Evolutionary conservation across 2,888 invertebrate species (phyloP), one percentile per base, ranked within the genome.

Genomic region (Vanessa cardui): DNA sequence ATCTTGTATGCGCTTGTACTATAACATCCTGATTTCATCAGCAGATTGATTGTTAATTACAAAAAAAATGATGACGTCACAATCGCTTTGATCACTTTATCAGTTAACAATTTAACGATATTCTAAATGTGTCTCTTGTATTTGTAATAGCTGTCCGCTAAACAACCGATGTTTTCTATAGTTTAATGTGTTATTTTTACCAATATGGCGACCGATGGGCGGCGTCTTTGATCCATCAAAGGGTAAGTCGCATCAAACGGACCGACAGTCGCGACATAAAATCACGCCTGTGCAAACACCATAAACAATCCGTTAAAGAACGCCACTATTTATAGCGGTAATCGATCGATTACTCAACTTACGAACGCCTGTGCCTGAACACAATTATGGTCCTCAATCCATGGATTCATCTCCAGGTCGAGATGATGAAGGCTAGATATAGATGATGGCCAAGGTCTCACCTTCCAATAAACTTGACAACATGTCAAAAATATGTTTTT

Each of bases 181-280:
- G 78, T 83, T 82, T 86, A 83, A 88, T 88, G 87, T 89, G 89
- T 87, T 89, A 85, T 87, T 88, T 87, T 86, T 86, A 89, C 89
- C 88, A 89, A 89, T 89, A 89, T 84, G 87, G 86, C 83, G 80
- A 81, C 84, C 83, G 79, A 82, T 80, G 80, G 81, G 80, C 88
- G 89, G 88, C 78, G 71, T 75, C 83, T 90, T 89, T 89, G 88
- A 90, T 86, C 85, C 81, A 83, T 87, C 88, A 88, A 88, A 88
- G 86, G 78, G 75, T 72, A 68, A 69, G 73, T 74, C 72, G 75
- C 78, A 79, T 83, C 79, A 82, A 80, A 82, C 72, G 77, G 61
- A 74, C 80, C 83, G 82, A 78, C 80, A 71, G 76, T 71, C 76
- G 76, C 78, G 80, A 83, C 84, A 81, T 82, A 81, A 84, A 84